Evolutionary conservation across 2,113 vertebrate species (phyloP).

Genomic region (Corapipo altera): DNA sequence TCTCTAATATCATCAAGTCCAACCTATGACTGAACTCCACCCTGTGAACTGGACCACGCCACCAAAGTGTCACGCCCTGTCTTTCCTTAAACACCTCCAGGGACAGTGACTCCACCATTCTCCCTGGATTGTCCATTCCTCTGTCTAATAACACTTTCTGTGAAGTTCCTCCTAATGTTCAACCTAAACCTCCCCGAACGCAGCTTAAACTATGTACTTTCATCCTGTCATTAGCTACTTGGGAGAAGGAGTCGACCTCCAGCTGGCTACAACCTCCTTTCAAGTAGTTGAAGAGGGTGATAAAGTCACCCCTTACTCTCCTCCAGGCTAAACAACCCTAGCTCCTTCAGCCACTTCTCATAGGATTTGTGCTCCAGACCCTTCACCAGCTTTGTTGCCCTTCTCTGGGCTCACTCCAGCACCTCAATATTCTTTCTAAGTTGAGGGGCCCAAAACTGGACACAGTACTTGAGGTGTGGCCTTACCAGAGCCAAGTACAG

Average conservation of each 20-base stretch:
- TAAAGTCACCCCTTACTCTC: background rate
- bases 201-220: background rate
- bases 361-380: background rate
- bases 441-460: background rate
- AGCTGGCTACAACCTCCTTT: background rate
- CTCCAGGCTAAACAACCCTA: background rate
- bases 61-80: background rate
- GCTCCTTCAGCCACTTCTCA: background rate
- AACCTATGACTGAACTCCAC: background rate
- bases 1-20: background rate
- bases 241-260: background rate
- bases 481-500: background rate
- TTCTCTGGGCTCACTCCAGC: background rate
- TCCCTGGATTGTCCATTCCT: background rate
- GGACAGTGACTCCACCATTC: background rate
- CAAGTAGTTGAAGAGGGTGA: rapidly evolving
- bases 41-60: background rate
- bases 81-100: background rate
- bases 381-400: background rate
- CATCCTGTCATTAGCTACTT: background rate
- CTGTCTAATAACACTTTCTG: background rate
- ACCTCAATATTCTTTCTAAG: no score
- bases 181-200: background rate
- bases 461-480: background rate
- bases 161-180: background rate